Percentiles rank a stretch among this genome's conserved stretches.
Conservation (phyloP, 2,888 invertebrate species). For the Corbicula japonica region DNA sequence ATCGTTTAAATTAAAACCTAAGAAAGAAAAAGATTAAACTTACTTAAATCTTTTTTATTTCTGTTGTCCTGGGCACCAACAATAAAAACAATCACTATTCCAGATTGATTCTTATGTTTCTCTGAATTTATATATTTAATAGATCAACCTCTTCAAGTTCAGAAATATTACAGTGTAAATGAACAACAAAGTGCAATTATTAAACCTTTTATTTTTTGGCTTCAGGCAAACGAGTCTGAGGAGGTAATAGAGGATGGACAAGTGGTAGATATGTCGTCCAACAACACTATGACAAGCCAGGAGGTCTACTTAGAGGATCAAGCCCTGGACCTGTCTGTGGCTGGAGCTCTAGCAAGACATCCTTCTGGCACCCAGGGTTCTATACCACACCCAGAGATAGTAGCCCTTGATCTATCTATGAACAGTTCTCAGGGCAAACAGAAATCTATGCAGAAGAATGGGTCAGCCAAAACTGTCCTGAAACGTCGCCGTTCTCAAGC, state of each 20-base stretch:
- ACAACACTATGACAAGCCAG: constrained; percentile 49
- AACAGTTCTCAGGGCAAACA: constrained; percentile 27
- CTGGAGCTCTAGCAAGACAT: constrained; percentile 18
- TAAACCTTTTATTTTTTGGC: not conserved
- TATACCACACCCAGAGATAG: constrained; percentile 8
- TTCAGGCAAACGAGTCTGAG: constrained; percentile 37
- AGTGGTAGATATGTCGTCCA: constrained; percentile 49
- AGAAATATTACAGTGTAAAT: too few relatives aligned
- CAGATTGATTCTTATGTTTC: too few relatives aligned
- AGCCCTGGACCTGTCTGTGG: constrained; percentile 57
- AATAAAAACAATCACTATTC: too few relatives aligned
- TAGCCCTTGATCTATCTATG: constrained; percentile 54
- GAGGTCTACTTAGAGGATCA: constrained; percentile 55
- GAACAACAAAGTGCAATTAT: not conserved
- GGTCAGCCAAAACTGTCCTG: not conserved
- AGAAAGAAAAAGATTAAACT: too few relatives aligned
- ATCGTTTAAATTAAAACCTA: too few relatives aligned
- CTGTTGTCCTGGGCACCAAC: too few relatives aligned
- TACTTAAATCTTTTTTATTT: too few relatives aligned
- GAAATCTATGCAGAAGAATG: constrained; percentile 21
- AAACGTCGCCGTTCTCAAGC: constrained; percentile 40
- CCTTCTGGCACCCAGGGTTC: not conserved
- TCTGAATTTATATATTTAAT: too few relatives aligned
- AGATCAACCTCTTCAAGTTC: too few relatives aligned
- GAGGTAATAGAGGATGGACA: constrained; percentile 62